Evolutionary conservation across 2,888 invertebrate genomes (phyloP).

Genomic region (Hipparchia sbordonii): DNA sequence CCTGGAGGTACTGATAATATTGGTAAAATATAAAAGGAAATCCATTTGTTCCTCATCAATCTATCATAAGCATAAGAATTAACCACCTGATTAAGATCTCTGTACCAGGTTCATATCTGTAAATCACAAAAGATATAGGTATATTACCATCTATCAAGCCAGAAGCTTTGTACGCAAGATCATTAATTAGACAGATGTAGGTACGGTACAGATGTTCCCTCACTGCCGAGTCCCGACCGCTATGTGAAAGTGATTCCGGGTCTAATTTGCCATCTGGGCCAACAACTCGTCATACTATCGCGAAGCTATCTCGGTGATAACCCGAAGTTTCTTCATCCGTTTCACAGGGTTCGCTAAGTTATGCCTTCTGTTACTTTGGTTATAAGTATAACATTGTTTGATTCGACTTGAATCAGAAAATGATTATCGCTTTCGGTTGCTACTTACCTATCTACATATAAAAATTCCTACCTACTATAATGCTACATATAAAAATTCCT

Average conservation of each 20-base stretch:
- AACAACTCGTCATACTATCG: constrained; percentile 41
- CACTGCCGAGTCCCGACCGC: constrained; percentile 29
- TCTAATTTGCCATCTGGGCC: constrained; percentile 43
- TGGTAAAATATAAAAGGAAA: too few species aligned
- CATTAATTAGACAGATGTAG: constrained; percentile 37
- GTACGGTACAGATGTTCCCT: constrained; percentile 33
- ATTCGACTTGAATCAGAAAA: constrained; percentile 18
- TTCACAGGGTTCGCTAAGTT: constrained; percentile 37
- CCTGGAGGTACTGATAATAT: too few species aligned
- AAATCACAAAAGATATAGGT: constrained; percentile 8
- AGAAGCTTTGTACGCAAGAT: constrained; percentile 34
- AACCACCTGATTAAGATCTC: neutral
- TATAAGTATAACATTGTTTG: constrained; percentile 20
- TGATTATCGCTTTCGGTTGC: constrained; percentile 5
- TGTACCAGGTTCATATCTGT: constrained; percentile 2
- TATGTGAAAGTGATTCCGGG: constrained; percentile 42
- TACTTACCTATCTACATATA: neutral
- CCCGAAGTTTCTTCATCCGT: constrained; percentile 36
- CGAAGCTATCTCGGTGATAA: constrained; percentile 33
- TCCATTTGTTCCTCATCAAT: neutral
- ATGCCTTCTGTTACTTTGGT: constrained; percentile 34
- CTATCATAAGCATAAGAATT: neutral
- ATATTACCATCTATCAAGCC: constrained; percentile 27
- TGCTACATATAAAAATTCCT: too few species aligned
- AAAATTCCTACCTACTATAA: too few species aligned